Conservation (phyloP, 1,140 invertebrate genomes). For the Drosophila navojoa region DNA sequence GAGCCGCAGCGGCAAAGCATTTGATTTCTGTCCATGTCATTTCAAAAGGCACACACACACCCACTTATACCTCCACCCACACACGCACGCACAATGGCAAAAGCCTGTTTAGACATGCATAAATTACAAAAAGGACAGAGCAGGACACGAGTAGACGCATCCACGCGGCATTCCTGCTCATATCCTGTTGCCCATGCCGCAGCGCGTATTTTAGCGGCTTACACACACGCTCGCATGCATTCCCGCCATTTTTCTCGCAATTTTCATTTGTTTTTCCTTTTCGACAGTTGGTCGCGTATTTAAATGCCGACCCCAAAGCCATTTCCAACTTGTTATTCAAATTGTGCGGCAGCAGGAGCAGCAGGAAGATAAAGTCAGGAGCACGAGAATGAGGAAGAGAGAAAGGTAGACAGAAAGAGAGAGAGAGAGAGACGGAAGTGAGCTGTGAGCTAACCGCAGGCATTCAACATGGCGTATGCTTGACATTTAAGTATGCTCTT, state of each 20-base stretch:
- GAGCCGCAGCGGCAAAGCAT: conserved; percentile 7
- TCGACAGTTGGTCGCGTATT: conserved; percentile 42
- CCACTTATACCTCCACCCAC: conserved; percentile 5
- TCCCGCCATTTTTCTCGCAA: conserved; percentile 24
- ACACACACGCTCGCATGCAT: conserved; percentile 24
- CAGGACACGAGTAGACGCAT: conserved; percentile 29
- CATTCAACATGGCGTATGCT: conserved; percentile 63
- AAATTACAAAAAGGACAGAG: conserved; percentile 52
- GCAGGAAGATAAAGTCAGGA: too few species aligned
- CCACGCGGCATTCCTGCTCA: conserved; percentile 9
- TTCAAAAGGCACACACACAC: conserved; percentile 21
- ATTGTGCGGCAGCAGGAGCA: conserved; percentile 24
- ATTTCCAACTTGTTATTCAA: conserved; percentile 48
- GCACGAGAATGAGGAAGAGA: background rate
- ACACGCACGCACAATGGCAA: conserved; percentile 23
- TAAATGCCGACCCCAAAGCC: conserved; percentile 27
- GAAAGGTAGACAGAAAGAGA: background rate
- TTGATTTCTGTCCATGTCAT: conserved; percentile 39
- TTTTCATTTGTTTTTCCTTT: conserved; percentile 48
- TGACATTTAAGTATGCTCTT: conserved; percentile 63
- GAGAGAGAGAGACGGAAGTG: conserved; percentile 4
- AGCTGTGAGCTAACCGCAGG: conserved; percentile 54
- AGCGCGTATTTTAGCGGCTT: conserved; percentile 36
- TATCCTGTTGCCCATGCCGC: conserved; percentile 17
- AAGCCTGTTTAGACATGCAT: conserved; percentile 63